These are phyloP conservation scores for Caenorhabditis plicata DNA, from an alignment of 2,888 invertebrate species.

Conservation along the genomic window DNA sequence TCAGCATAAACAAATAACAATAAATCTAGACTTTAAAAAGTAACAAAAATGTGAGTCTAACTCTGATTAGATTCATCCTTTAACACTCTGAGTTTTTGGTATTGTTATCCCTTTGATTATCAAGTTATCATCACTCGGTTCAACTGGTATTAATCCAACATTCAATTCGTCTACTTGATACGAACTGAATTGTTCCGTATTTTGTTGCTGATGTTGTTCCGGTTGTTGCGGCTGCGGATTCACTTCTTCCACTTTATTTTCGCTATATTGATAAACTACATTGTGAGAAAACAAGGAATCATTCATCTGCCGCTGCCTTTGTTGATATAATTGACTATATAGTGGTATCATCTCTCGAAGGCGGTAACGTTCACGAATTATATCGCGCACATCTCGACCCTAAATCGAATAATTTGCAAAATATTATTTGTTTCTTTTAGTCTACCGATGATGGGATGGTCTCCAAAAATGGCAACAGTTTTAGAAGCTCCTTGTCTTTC, in stretches of 20 bases:
- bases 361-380: conserved; percentile 85
- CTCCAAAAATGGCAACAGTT: conserved; percentile 87
- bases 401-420: conserved; percentile 62
- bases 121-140: too few species aligned
- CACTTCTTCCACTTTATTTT: conserved; percentile 8
- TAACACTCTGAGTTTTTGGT: too few species aligned
- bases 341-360: conserved; percentile 81
- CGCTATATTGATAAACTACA: conserved; percentile 14
- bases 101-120: too few species aligned
- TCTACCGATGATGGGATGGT: conserved; percentile 25
- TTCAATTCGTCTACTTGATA: too few species aligned
- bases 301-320: not conserved
- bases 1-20: too few species aligned
- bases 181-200: too few species aligned
- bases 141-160: too few species aligned
- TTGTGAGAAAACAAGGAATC: too few species aligned
- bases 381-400: conserved; percentile 87
- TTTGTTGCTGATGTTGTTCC: too few species aligned
- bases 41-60: too few species aligned
- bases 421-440: not conserved
- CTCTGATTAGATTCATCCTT: too few species aligned
- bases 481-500: conserved; percentile 84
- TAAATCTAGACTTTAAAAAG: too few species aligned
- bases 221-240: conserved; percentile 4
- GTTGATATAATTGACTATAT: not conserved